phyloP scores from a whole-genome alignment of 2,888 invertebrate species.

The Priocnemis perturbator region DNA sequence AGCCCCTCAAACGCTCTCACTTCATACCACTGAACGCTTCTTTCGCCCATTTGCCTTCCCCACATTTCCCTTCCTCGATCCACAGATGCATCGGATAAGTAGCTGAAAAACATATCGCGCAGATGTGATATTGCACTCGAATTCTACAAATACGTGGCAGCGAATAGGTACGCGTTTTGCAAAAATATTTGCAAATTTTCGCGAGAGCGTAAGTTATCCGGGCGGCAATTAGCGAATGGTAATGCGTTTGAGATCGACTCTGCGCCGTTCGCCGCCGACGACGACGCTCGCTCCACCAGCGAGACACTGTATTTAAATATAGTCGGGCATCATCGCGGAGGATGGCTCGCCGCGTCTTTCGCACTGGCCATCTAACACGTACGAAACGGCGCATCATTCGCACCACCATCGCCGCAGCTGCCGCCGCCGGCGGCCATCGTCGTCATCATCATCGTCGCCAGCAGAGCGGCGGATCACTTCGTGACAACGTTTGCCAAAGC shows the following conservation, averaged over 20 bases:
- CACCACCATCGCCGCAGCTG: not conserved
- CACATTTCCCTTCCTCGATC: no score
- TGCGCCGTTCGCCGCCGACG: constrained; percentile 41
- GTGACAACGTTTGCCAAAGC: constrained; percentile 40
- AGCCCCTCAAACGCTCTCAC: no score
- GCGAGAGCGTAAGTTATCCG: no score
- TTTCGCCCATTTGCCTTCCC: no score
- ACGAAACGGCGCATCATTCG: not conserved
- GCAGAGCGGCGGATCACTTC: constrained; percentile 17
- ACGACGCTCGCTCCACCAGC: constrained; percentile 44
- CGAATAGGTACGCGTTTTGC: no score
- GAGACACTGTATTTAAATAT: constrained; percentile 58
- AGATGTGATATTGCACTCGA: no score
- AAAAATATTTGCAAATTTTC: no score
- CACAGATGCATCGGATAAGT: no score
- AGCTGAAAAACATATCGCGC: no score
- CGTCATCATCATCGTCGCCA: not conserved
- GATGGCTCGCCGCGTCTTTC: constrained; percentile 34
- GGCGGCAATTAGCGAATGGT: no score
- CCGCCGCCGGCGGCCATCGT: not conserved
- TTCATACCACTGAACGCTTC: no score
- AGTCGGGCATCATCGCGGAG: constrained; percentile 47
- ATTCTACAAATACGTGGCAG: no score
- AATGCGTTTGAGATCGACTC: not conserved
- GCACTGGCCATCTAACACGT: not conserved